Evolutionary conservation across 2,888 invertebrate genomes (phyloP).

Genomic region (Eupithecia subumbrata): DNA sequence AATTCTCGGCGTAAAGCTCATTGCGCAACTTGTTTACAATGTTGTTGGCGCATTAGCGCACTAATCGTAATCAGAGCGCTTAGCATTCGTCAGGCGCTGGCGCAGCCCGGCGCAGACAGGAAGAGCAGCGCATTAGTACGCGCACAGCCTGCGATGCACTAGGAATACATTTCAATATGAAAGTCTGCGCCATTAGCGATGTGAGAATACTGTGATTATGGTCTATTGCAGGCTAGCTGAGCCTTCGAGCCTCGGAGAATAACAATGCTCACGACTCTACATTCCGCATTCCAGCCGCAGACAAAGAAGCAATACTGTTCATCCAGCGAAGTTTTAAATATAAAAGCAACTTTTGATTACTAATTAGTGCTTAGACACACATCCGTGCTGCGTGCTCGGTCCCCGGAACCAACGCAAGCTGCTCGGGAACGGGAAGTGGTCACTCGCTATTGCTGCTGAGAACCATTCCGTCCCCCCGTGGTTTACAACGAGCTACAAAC

Average conservation of each 20-base stretch:
- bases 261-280: neutral
- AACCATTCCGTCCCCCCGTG: neutral
- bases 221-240: neutral
- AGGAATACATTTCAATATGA: constrained; percentile 19
- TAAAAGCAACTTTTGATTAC: neutral
- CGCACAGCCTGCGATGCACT: constrained; percentile 6
- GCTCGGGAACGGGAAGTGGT: neutral
- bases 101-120: constrained; percentile 14
- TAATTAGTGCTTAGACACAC: too few species aligned
- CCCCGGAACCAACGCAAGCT: neutral
- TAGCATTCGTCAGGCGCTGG: constrained; percentile 27
- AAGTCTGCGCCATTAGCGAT: neutral
- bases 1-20: neutral
- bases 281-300: neutral
- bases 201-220: neutral
- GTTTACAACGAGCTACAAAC: neutral
- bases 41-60: constrained; percentile 18
- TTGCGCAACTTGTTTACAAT: constrained; percentile 7
- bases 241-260: neutral
- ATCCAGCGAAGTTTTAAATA: neutral
- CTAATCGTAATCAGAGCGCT: constrained; percentile 21
- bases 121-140: constrained; percentile 19
- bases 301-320: neutral
- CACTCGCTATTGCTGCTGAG: neutral
- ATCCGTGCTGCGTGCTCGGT: too few species aligned